Percentiles rank a stretch among this genome's conserved stretches.
Evolutionary conservation across 1,140 invertebrate genomes (phyloP).

Genomic region (Saccostrea glomerata): DNA sequence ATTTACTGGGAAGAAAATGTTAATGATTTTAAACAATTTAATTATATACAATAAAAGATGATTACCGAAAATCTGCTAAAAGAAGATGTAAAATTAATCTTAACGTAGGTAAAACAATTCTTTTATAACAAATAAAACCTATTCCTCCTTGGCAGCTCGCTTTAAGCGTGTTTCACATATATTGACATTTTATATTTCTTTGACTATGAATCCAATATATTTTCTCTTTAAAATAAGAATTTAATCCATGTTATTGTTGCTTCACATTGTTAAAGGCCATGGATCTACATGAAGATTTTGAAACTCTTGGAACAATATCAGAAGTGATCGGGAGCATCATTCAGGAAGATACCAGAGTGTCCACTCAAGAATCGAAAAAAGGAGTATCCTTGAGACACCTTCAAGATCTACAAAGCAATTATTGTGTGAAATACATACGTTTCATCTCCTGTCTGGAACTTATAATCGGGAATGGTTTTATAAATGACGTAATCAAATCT

Average conservation of each 20-base stretch:
- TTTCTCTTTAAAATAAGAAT: neutral
- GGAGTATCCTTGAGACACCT: neutral
- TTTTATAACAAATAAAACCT: too few species aligned
- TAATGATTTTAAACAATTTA: too few species aligned
- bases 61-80: too few species aligned
- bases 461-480: neutral
- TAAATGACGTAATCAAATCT: neutral
- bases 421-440: conserved; percentile 21
- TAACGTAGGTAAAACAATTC: too few species aligned
- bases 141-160: too few species aligned
- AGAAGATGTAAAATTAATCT: too few species aligned
- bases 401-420: neutral
- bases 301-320: neutral
- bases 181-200: neutral
- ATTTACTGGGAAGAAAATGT: neutral
- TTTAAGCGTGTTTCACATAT: too few species aligned
- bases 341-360: neutral
- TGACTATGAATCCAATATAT: neutral
- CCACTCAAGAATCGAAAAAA: neutral
- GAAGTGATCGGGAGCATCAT: neutral
- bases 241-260: neutral
- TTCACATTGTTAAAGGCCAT: neutral
- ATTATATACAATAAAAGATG: too few species aligned
- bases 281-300: neutral
- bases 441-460: neutral